Evolutionary conservation across 2,888 invertebrate species (phyloP).

Genomic region (Tineola bisselliella): DNA sequence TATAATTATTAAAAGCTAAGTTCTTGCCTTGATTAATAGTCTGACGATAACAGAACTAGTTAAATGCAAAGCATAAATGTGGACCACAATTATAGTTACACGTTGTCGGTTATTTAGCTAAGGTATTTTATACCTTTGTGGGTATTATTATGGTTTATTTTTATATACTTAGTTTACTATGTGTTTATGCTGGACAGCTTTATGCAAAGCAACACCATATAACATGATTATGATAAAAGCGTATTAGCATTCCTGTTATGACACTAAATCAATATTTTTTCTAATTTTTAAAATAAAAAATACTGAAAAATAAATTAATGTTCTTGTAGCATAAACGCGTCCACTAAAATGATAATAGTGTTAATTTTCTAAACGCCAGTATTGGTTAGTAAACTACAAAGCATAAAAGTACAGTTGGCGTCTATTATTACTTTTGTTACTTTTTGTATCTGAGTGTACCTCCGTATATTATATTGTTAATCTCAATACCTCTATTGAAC

Average conservation of each 20-base stretch:
- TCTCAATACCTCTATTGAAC: slow-evolving; percentile 18
- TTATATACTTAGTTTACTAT: not conserved
- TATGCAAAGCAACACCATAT: not conserved
- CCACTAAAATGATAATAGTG: slow-evolving; percentile 32
- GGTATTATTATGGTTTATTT: not conserved
- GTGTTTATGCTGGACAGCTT: not conserved
- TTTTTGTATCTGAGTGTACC: not conserved
- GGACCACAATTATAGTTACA: not conserved
- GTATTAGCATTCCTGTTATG: not conserved
- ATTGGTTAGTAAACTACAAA: slow-evolving; percentile 24
- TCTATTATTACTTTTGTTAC: not conserved
- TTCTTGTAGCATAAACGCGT: not conserved
- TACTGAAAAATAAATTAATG: too few species aligned
- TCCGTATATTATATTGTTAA: slow-evolving; percentile 19
- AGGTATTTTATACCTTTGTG: not conserved
- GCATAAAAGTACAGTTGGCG: not conserved
- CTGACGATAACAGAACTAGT: slow-evolving; percentile 34
- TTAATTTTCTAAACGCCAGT: slow-evolving; percentile 47
- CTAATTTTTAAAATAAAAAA: too few species aligned
- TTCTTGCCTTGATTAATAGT: slow-evolving; percentile 50
- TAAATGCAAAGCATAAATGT: slow-evolving; percentile 17
- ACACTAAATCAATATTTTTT: too few species aligned
- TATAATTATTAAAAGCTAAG: slow-evolving; percentile 51
- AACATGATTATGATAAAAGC: not conserved
- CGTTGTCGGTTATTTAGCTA: not conserved